These are phyloP conservation scores for Noctua comes DNA, from an alignment of 2,888 invertebrate genomes.

Conservation along the genomic window DNA sequence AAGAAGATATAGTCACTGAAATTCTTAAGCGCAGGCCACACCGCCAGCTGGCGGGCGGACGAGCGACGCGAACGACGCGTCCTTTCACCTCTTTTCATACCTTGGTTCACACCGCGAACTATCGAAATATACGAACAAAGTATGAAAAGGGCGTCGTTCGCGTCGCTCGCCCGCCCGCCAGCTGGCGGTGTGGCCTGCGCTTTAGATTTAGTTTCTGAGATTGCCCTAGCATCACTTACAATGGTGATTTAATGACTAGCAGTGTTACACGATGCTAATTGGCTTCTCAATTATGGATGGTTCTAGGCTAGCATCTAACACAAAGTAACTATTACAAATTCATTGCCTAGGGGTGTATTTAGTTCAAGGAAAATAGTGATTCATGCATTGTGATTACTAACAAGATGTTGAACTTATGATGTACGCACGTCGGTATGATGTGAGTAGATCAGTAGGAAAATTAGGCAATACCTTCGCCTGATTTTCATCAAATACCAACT, in stretches of 20 bases:
- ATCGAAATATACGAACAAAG: too few relatives aligned
- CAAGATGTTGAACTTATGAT: not conserved
- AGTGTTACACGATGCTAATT: slow-evolving; percentile 12
- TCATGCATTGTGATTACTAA: not conserved
- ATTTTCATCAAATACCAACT: not conserved
- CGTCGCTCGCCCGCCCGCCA: too few relatives aligned
- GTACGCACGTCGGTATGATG: not conserved
- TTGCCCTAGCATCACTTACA: not conserved
- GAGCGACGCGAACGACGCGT: too few relatives aligned
- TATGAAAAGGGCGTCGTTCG: too few relatives aligned
- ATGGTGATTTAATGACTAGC: not conserved
- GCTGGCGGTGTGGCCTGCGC: too few relatives aligned
- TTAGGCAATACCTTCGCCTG: not conserved
- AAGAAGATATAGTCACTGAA: too few relatives aligned
- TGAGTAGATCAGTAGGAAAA: not conserved
- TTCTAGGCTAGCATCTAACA: not conserved
- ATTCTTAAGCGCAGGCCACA: too few relatives aligned
- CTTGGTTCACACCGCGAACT: too few relatives aligned
- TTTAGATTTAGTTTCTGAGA: not conserved
- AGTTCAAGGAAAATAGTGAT: not conserved
- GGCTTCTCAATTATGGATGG: slow-evolving; percentile 7
- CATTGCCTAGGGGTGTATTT: not conserved
- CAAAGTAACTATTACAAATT: not conserved
- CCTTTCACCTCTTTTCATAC: too few relatives aligned
- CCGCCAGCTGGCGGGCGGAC: too few relatives aligned